Base-by-base conservation (phyloP, 2,797 vertebrate species). In the Sarcoramphus papa region DNA sequence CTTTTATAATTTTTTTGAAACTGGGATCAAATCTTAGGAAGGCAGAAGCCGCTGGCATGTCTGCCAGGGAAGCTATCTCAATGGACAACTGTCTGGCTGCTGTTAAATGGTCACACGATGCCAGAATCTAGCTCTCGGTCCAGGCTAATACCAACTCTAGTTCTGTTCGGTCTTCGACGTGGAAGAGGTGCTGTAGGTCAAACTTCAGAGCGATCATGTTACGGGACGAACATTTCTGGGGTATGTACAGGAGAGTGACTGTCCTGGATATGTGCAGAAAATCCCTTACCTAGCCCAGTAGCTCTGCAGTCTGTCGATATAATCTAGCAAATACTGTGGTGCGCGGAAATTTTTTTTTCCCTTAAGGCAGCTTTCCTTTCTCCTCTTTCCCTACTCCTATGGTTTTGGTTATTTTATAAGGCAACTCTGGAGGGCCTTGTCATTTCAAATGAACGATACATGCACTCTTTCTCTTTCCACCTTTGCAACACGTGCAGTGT, bases 361-460 rank as follows among this genome's bases (percentile, higher is more conserved):
- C 95, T 95, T 68, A 84, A 92, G 97, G 97, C 98, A 98, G 98
- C 97, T 98, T 97, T 97, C 93, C 92, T 97, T 96, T 92, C 79
- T 74, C 93, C 97, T 96, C 96, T 95, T 88, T 75, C 94, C 95
- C 96, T 90, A 15, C 82, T 88, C 94, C 78, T 79, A 23, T 28
- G 47, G 27, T 69, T 91, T 78, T 27, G 92, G 67, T 91, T 88
- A 45, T 92, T 97, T 94, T 95, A 41, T 81, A 91, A 93, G 94
- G 92, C 81, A 64, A 80, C 90, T 96, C 92, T 90, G 80, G 94
- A 98, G 95, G 95, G 94, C 92, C 94, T 92, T 79, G 93, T 92
- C 93, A 93, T 97, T 97, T 97, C 95, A 96, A 89, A 91, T 23
- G 54, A 41, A 72, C 82, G 63, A 95, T n/a, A 73, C 63, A 33